Conservation (phyloP, 2,888 invertebrate genomes). For the Hypercompe scribonia region DNA sequence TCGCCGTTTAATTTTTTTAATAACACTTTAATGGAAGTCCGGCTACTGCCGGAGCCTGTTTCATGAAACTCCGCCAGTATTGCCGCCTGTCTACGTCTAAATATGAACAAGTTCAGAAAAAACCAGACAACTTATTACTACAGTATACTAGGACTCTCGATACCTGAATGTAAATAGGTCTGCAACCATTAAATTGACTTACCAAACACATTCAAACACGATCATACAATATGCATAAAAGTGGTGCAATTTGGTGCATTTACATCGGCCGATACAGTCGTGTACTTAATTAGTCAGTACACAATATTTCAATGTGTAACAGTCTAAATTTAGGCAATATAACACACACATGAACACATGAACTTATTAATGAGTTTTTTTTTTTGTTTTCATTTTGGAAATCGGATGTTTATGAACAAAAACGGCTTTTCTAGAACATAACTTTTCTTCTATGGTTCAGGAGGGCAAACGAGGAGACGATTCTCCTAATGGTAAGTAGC, state of each 20-base stretch:
- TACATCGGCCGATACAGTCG: slow-evolving; percentile 33
- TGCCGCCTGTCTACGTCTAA: no score
- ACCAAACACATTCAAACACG: slow-evolving; percentile 27
- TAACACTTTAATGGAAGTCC: no score
- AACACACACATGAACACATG: background rate
- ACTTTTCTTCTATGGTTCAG: no score
- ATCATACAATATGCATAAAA: slow-evolving; percentile 25
- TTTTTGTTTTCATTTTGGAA: background rate
- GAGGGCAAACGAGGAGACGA: no score
- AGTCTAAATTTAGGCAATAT: background rate
- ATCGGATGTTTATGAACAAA: background rate
- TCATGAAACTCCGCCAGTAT: no score
- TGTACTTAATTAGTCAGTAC: slow-evolving; percentile 30
- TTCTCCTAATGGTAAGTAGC: no score
- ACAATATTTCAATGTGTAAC: background rate
- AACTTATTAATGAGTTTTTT: background rate
- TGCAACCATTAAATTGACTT: slow-evolving; percentile 16
- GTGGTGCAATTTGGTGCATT: slow-evolving; percentile 29
- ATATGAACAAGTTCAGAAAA: no score
- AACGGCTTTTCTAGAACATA: no score
- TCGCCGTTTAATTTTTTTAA: no score
- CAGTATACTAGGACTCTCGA: background rate
- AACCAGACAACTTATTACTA: no score
- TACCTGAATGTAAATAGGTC: slow-evolving; percentile 13
- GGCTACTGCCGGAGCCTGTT: no score